Base-by-base conservation (phyloP, 1,140 invertebrate genomes). In the Drosophila repletoides region DNA sequence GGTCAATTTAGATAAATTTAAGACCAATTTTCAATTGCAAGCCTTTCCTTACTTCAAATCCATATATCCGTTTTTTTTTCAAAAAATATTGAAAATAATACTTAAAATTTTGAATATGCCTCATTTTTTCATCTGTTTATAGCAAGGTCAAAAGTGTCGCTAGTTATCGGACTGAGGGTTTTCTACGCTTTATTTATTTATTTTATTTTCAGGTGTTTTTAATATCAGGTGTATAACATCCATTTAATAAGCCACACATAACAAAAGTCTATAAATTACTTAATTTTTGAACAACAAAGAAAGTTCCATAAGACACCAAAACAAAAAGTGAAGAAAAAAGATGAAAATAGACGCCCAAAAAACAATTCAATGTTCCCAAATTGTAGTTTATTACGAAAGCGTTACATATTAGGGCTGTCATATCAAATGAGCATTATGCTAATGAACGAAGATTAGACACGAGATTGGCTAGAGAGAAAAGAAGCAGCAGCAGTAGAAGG, bases 401-500 rank as follows among this genome's bases (percentile, higher is more conserved):
- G 49, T 49, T 72, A 33, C 73, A 73, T 71, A 59, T 43, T 60
- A 38, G 15, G 21, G 40, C 80, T 79, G 79, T 79, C 79, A 79
- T 75, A 75, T 84, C 61, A 61, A 86, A 79, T 41, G 40, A 43
- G 53, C 74, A 79, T 86, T 84, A 84, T 84, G 79, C 75, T 79
- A 79, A 84, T 84, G 74, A 66, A 31, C 15, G 53, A 64, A 71
- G 79, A 83, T 84, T 66, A 29, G 38, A 31, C 56, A 29, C 19
- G 36, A 59, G 79, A 73, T 84, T 58, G 41, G 61, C 40, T 46
- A 46, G 21, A 22, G 21, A 21, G 12, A 38, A 43, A 34, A 59
- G 48, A 51, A 53, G 48, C 34, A 14, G 10, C 15, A 17, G 2
- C 14, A 40, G 5, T 17, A 15, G 17, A 9, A 31, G 38, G 6